Percentiles rank a stretch among this genome's conserved stretches.
Conservation (phyloP, 2,888 invertebrate species). For the Trisateles emortualis region DNA sequence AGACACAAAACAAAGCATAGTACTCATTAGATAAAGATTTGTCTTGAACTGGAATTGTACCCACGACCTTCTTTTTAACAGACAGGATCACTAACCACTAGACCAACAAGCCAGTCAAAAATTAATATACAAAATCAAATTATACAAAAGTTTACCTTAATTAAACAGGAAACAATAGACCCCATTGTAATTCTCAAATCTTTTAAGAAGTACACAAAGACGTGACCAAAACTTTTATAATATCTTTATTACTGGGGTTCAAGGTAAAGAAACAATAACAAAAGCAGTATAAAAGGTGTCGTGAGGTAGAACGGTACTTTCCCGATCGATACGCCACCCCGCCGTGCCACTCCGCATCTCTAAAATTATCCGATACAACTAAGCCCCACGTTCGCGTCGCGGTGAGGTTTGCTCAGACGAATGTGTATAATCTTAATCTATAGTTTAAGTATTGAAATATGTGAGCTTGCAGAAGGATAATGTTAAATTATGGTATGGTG, state of each 20-base stretch:
- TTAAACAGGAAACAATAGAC: too few relatives aligned
- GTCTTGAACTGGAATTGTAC: too few relatives aligned
- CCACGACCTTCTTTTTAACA: too few relatives aligned
- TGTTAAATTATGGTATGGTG: too few relatives aligned
- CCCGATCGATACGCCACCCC: slow-evolving; percentile 57
- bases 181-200: too few relatives aligned
- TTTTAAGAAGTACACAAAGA: slow-evolving; percentile 11
- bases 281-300: slow-evolving; percentile 38
- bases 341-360: slow-evolving; percentile 46
- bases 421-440: slow-evolving; percentile 4
- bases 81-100: too few relatives aligned
- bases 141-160: too few relatives aligned
- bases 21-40: too few relatives aligned
- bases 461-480: too few relatives aligned
- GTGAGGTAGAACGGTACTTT: slow-evolving; percentile 40
- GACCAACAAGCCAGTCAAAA: too few relatives aligned
- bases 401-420: slow-evolving; percentile 8
- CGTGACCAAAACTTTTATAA: slow-evolving; percentile 18
- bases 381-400: slow-evolving; percentile 30
- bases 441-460: not conserved
- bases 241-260: slow-evolving; percentile 40
- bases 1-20: too few relatives aligned
- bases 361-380: slow-evolving; percentile 62
- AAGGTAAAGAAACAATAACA: slow-evolving; percentile 52
- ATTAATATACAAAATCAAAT: too few relatives aligned